These are phyloP conservation scores for Cistogaster globosa DNA, from an alignment of 2,888 invertebrate genomes.

Conservation along the genomic window DNA sequence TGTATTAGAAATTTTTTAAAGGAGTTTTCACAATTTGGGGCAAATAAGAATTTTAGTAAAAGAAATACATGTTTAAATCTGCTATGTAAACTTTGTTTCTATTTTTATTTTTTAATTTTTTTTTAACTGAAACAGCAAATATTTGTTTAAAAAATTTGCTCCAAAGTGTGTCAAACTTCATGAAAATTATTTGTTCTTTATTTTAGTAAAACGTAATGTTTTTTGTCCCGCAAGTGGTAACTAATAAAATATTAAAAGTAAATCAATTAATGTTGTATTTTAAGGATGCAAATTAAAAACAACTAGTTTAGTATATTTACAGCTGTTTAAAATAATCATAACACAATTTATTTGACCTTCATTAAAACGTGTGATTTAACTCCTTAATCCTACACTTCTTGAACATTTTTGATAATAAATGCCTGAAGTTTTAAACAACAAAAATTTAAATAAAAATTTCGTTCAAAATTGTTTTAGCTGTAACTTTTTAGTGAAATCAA, in stretches of 20 bases:
- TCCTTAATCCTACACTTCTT: no score
- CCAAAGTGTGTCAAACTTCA: constrained; percentile 13
- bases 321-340: no score
- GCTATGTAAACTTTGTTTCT: background rate
- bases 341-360: no score
- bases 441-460: no score
- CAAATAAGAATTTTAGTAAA: background rate
- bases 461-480: no score
- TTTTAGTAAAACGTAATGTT: constrained; percentile 1
- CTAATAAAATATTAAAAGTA: constrained; percentile 22
- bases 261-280: background rate
- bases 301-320: no score
- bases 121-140: background rate
- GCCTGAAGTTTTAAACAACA: no score
- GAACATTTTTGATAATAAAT: no score
- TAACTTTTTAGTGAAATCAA: background rate
- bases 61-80: background rate
- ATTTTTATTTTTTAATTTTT: background rate
- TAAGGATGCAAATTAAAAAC: background rate
- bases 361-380: no score
- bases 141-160: constrained; percentile 13
- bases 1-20: background rate
- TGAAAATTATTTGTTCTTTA: no score
- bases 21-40: constrained; percentile 22
- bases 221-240: constrained; percentile 20